A percentile compares a stretch with the other conserved stretches of the same genome.
These are phyloP conservation scores for Thalassoma bifasciatum DNA, from an alignment of 2,113 vertebrate species.

Conservation along the genomic window DNA sequence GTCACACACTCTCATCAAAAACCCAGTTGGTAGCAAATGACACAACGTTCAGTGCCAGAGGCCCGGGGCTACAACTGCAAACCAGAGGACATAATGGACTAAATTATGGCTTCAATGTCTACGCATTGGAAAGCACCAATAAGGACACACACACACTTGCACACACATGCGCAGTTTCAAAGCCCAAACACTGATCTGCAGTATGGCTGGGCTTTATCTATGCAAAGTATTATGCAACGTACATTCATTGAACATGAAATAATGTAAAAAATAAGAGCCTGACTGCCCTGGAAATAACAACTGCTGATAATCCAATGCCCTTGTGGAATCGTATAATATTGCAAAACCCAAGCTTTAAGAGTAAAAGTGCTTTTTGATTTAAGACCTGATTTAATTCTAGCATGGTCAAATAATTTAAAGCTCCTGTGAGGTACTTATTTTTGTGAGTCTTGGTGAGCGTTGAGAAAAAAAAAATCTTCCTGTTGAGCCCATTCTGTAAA, in stretches of 20 bases:
- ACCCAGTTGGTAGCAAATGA: constrained; percentile 91
- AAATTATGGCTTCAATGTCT: constrained; percentile 84
- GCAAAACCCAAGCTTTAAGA: too few relatives aligned
- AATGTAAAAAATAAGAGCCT: constrained; percentile 39
- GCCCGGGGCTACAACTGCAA: constrained; percentile 85
- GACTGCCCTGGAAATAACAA: constrained; percentile 8
- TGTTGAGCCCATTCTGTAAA: too few relatives aligned
- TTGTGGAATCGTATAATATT: not conserved
- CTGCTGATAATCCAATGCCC: not conserved
- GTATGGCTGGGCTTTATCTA: constrained; percentile 23
- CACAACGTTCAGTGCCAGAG: constrained; percentile 80
- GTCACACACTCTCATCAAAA: constrained; percentile 90
- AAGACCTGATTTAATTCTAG: not conserved
- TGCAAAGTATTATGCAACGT: constrained; percentile 63
- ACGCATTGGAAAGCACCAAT: constrained; percentile 75
- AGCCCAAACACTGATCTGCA: constrained; percentile 34
- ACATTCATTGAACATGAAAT: constrained; percentile 22
- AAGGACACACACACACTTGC: constrained; percentile 68
- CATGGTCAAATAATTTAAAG: not conserved
- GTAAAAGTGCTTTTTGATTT: not conserved
- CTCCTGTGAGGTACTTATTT: too few relatives aligned
- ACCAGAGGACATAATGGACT: constrained; percentile 84
- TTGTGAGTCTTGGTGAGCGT: too few relatives aligned
- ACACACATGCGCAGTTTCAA: constrained; percentile 6
- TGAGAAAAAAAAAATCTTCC: too few relatives aligned